Evolutionary conservation across 2,888 invertebrate genomes (phyloP).

Genomic region (Caradrina clavipalpis): DNA sequence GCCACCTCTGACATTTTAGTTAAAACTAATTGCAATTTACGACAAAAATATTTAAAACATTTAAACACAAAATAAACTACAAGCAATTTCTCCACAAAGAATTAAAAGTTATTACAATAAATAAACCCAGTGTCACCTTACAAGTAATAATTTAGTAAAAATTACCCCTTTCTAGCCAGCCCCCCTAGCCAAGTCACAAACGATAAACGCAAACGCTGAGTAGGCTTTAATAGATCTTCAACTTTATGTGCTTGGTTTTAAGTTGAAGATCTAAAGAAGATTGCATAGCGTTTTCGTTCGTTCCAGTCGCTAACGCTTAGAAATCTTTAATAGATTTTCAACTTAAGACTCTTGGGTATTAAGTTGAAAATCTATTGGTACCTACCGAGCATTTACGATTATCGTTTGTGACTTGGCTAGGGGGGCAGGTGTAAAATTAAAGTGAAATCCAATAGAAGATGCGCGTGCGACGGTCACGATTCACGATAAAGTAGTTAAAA

Average conservation of each 20-base stretch:
- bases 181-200: too few species aligned
- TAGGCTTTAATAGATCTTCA: too few species aligned
- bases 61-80: conserved; percentile 6
- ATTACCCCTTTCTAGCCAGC: conserved; percentile 46
- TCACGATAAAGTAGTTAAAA: conserved; percentile 68
- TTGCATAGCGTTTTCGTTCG: too few species aligned
- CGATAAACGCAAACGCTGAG: too few species aligned
- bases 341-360: too few species aligned
- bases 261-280: too few species aligned
- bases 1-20: conserved; percentile 34
- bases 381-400: too few species aligned
- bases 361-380: too few species aligned
- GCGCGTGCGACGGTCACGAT: conserved; percentile 50
- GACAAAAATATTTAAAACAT: conserved; percentile 23
- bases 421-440: conserved; percentile 52
- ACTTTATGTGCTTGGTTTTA: too few species aligned
- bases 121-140: conserved; percentile 37
- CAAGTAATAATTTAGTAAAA: conserved; percentile 38
- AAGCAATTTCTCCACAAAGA: conserved; percentile 32
- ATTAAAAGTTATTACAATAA: conserved; percentile 43
- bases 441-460: conserved; percentile 53
- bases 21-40: conserved; percentile 41
- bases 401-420: too few species aligned
- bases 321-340: too few species aligned
- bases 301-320: too few species aligned